Evolutionary conservation across 2,113 vertebrate species (phyloP), one percentile per base, ranked within the genome.

Genomic region (Apeltes quadracus): DNA sequence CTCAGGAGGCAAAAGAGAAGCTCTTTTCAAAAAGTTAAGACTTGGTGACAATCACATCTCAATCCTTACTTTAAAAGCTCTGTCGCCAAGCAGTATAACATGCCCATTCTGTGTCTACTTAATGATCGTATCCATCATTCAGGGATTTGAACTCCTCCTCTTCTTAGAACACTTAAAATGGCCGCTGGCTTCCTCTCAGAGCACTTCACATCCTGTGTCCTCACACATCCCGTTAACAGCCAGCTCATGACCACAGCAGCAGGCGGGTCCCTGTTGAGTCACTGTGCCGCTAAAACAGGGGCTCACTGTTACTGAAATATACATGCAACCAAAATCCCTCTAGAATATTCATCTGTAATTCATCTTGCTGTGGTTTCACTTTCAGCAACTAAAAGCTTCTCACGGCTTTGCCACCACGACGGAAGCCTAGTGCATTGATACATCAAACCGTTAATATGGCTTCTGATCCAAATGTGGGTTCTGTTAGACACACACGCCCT

Each of bases 151-250:
- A 44, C 51, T 71, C 32, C 53, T 74, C 62, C 65, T 75, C 43
- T 70, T 83, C 73, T 50, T 63, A 62, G 41, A 87, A 71, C 34
- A 72, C 46, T 84, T 82, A 78, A 84, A 87, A 84, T 81, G 78
- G 61, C 54, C 65, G 59, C 74, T 61, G 61, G 73, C 67, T 82
- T 87, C 82, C 87, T 80, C 41, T 61, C 29, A 59, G 54, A 82
- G 41, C 22, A 39, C 71, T 75, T 87, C 70, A 82, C 88, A 87
- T 88, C 86, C 90, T 88, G 86, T 69, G 75, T 76, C 61, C 51
- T 59, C 68, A 73, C 27, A 82, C 61, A 76, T 79, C 61, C 53
- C 41, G 44, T 68, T 55, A 82, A 68, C 75, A 61, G 79, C 72
- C 7, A 73, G 57, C 79, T 73, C 58, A 88, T 11, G 53, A 80